Evolutionary conservation across 2,888 invertebrate species (phyloP), one percentile per base, ranked within the genome.

Genomic region (Gibbula magus): DNA sequence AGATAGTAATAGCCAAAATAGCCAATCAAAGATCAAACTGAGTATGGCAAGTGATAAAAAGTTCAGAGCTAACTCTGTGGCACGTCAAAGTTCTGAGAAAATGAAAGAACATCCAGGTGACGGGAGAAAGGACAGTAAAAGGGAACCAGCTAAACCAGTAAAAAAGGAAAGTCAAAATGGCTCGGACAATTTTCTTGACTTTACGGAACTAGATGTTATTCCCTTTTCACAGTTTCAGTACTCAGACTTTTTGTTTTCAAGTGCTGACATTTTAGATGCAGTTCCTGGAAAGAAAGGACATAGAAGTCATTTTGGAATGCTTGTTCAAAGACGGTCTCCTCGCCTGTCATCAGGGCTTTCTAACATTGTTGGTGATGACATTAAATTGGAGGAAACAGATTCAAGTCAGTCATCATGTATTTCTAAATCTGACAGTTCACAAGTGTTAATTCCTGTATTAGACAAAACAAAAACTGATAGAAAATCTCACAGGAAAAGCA

Each of bases 131-230:
- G 56, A 16, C 20, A 25, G 25, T 32, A n/a, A 61, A 52, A 16
- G 61, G 25, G 22, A 73, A 73, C n/a, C 13, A 73, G 35, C 22
- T 22, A 18, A 81, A 22, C 29, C 32, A 13, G 5, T 56, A 20
- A 45, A 39, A 20, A 54, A 25, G 4, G 67, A 77, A 35, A 61
- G 18, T 8, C 45, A 18, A 39, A 53, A 51, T n/a, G 22, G n/a
- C n/a, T 20, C 22, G 22, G 75, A 74, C 4, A 18, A 77, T n/a
- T 82, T 79, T 35, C 77, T 54, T n/a, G 81, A 83, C 45, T 85
- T 80, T 53, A 85, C 84, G 20, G 84, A 85, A 77, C 76, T 85
- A 8, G 84, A 85, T 79, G 79, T 70, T 10, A 82, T 85, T 39
- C 82, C 83, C 32, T 85, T 80, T 54, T 83, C 84, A 13, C 83